Base-by-base conservation (phyloP, 1,140 invertebrate species). In the Leptinotarsa lineolata region DNA sequence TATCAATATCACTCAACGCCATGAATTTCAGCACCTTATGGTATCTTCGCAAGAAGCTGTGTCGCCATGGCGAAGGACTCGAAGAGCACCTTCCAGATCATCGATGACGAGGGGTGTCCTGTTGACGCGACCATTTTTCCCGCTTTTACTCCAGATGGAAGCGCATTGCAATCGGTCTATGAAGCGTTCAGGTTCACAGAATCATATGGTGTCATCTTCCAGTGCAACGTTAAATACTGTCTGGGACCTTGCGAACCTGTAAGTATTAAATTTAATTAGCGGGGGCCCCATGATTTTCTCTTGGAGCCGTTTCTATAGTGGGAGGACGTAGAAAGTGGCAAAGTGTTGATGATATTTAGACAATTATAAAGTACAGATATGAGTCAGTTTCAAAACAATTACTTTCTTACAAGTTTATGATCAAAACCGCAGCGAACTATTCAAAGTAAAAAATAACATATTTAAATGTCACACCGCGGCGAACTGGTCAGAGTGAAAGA, bases 41-140 rank as follows among this genome's bases (percentile, higher is more conserved):
- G 95, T 73, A 97, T 97, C 79, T 97, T 97, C 84, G 96, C 96
- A 45, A 91, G 95, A 81, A 97, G 95, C 83, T 97, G 95, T 83
- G 93, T 97, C 24, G 96, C 96, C 46, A 97, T 97, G 96, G 96
- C 95, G 58, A 97, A 97, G 85, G 96, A 97, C 83, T 95, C 95
- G 0, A 94, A 96, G 86, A 97, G 94, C 81, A 97, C 95, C 18
- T 97, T 97, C 90, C 94, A 96, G 81, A 97, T 97, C 81, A 97
- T 97, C 80, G 95, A 97, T 79, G 95, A 97, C 82, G 93, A 96
- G 84, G 95, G 96, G 75, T 97, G 96, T 85, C 96, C 96, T 15
- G 93, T 96, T 69, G 96, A 97, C 86, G 92, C 94, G 4, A 93
- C 91, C 46, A 97, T 97, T 76, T 97, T 97, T 89, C 96, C 96